A percentile compares a stretch with the other conserved stretches of the same genome.
Conservation (phyloP, 1,140 invertebrate genomes). For the Spodoptera frugiperda region DNA sequence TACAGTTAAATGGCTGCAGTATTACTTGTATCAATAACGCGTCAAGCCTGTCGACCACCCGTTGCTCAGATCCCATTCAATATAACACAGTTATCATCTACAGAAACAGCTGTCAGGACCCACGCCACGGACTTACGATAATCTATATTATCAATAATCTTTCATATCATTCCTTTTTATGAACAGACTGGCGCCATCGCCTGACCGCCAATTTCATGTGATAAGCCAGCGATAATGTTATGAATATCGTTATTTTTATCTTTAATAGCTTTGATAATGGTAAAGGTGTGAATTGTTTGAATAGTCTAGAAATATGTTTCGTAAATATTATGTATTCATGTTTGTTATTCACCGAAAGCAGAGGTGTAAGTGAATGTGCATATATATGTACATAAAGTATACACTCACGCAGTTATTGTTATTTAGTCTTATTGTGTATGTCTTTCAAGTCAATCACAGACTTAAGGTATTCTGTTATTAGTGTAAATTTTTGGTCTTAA, state of each 20-base stretch:
- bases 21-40: slow-evolving; percentile 6
- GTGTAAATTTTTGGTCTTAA: too few species aligned
- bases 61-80: slow-evolving; percentile 10
- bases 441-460: too few species aligned
- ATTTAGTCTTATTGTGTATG: too few species aligned
- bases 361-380: too few species aligned
- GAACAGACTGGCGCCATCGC: slow-evolving; percentile 40
- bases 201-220: slow-evolving; percentile 35
- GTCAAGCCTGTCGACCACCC: slow-evolving; percentile 14
- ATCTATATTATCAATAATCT: slow-evolving; percentile 37
- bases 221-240: slow-evolving; percentile 31
- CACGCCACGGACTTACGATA: neutral
- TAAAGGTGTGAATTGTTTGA: slow-evolving; percentile 3
- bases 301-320: slow-evolving; percentile 21
- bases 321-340: too few species aligned
- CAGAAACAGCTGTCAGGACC: slow-evolving; percentile 21
- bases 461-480: too few species aligned
- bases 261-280: slow-evolving; percentile 17
- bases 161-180: slow-evolving; percentile 19
- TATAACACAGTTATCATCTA: slow-evolving; percentile 33
- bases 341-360: too few species aligned
- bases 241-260: slow-evolving; percentile 37
- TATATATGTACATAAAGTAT: too few species aligned
- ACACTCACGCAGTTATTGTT: too few species aligned
- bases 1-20: slow-evolving; percentile 7